Evolutionary conservation across 2,113 vertebrate genomes (phyloP).

Genomic region (Mionectes macconnelli): DNA sequence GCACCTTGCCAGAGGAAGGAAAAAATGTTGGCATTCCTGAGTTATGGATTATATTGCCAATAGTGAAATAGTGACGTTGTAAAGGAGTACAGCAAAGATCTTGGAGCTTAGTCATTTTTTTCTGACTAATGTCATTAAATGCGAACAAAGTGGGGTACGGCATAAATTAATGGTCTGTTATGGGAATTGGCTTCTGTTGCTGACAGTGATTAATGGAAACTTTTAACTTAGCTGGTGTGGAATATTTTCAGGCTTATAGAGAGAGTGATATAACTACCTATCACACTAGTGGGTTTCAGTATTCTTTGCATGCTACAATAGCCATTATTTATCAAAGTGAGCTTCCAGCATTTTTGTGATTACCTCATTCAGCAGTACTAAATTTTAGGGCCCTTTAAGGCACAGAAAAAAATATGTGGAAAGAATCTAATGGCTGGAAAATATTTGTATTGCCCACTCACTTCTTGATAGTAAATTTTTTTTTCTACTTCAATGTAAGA

Average conservation of each 20-base stretch:
- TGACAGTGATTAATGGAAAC: slow-evolving; percentile 32
- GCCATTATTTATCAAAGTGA: neutral
- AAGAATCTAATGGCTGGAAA: neutral
- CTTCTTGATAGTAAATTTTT: neutral
- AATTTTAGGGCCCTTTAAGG: neutral
- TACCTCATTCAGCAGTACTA: neutral
- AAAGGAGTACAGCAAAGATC: neutral
- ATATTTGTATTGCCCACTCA: neutral
- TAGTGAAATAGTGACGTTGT: neutral
- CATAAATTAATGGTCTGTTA: neutral
- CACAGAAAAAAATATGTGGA: neutral
- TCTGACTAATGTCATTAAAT: neutral
- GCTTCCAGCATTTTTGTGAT: neutral
- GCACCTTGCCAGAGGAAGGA: neutral
- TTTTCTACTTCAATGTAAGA: neutral
- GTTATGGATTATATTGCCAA: neutral
- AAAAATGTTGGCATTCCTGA: neutral
- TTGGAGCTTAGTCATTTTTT: neutral
- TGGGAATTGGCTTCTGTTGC: neutral
- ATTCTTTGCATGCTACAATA: neutral
- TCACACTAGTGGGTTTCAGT: neutral
- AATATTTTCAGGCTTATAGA: neutral
- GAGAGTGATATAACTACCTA: neutral
- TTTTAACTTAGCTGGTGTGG: neutral
- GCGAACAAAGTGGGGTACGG: neutral